phyloP scores from a whole-genome alignment of 2,888 invertebrate species.

The Drosophila prolongata region DNA sequence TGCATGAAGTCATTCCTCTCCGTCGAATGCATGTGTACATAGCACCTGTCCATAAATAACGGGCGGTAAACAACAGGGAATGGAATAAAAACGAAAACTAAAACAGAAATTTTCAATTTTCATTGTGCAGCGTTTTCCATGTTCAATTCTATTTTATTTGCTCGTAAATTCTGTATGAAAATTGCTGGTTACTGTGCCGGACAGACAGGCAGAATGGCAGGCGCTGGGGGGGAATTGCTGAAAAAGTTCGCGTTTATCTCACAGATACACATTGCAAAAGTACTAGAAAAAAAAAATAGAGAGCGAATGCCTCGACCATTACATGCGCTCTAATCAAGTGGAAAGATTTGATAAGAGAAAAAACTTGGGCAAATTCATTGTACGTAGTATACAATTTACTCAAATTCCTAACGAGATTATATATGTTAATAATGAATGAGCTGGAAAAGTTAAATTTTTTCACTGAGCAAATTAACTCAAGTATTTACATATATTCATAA shows the following conservation, averaged over 20 bases:
- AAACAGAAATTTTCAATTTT: slow-evolving; percentile 64
- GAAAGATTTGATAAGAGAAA: background rate
- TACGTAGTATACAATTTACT: background rate
- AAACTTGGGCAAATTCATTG: background rate
- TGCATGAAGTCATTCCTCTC: slow-evolving; percentile 41
- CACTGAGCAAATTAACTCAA: too few species aligned
- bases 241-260: slow-evolving; percentile 71
- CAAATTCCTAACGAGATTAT: too few species aligned
- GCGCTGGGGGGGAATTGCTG: slow-evolving; percentile 1
- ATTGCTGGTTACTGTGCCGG: slow-evolving; percentile 62
- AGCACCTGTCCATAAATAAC: slow-evolving; percentile 40
- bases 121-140: slow-evolving; percentile 64
- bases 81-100: slow-evolving; percentile 43
- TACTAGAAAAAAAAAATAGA: background rate
- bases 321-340: slow-evolving; percentile 28
- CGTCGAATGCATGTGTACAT: slow-evolving; percentile 17
- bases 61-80: slow-evolving; percentile 24
- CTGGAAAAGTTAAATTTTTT: too few species aligned
- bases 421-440: too few species aligned
- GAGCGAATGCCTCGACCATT: slow-evolving; percentile 15
- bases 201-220: slow-evolving; percentile 16
- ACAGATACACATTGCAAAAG: slow-evolving; percentile 48
- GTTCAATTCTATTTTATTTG: slow-evolving; percentile 74
- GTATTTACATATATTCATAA: too few species aligned
- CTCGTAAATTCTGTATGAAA: slow-evolving; percentile 75